Evolutionary conservation across 2,113 vertebrate species (phyloP).

Genomic region (Stercorarius parasiticus): DNA sequence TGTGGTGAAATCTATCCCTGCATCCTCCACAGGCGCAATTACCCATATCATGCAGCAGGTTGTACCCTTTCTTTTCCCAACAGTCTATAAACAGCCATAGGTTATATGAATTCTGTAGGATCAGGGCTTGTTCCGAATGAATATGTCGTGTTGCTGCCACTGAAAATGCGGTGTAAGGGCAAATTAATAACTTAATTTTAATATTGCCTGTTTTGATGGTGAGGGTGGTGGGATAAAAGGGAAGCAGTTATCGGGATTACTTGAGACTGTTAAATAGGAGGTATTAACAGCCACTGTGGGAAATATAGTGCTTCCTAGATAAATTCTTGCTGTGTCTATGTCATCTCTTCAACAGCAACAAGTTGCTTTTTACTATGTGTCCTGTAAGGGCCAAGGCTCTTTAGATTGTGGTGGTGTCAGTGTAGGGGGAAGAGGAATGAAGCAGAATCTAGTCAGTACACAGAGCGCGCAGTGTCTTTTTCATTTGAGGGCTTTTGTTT

Average conservation of each 20-base stretch:
- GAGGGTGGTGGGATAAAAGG: neutral
- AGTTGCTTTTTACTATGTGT: neutral
- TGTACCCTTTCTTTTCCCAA: constrained; percentile 56
- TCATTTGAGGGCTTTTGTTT: neutral
- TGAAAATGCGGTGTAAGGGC: neutral
- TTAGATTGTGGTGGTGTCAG: neutral
- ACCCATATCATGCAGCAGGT: constrained; percentile 87
- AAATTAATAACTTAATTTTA: neutral
- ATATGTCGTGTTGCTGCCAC: neutral
- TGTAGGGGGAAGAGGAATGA: neutral
- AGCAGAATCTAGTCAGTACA: neutral
- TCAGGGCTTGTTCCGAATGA: neutral
- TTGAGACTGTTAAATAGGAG: neutral
- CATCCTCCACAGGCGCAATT: constrained; percentile 76
- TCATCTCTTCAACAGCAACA: neutral
- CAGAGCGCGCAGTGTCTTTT: neutral
- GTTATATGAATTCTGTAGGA: neutral
- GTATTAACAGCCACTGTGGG: neutral
- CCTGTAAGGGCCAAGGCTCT: neutral
- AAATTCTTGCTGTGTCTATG: neutral
- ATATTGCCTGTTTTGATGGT: neutral
- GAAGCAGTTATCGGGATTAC: neutral
- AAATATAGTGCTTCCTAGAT: neutral
- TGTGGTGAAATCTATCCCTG: constrained; percentile 81
- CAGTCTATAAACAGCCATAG: neutral